phyloP scores from a whole-genome alignment of 2,888 invertebrate species.

The Caenorhabditis sp. region DNA sequence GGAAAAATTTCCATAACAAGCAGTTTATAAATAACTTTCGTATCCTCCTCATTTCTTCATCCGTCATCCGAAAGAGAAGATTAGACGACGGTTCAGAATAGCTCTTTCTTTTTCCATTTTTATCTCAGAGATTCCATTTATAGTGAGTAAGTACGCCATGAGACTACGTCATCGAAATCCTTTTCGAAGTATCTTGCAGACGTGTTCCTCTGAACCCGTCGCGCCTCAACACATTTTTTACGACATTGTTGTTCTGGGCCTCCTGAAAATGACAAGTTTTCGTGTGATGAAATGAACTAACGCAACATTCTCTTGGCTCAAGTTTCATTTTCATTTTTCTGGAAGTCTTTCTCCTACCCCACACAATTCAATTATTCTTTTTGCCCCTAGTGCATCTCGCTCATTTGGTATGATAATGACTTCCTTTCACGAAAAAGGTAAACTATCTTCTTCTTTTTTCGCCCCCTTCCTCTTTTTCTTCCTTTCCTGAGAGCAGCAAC shows the following conservation, averaged over 20 bases:
- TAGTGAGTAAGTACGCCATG: neutral
- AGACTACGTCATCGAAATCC: neutral
- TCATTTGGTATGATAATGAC: slow-evolving; percentile 31
- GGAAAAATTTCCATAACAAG: slow-evolving; percentile 14
- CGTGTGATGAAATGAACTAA: neutral
- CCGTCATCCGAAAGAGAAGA: slow-evolving; percentile 44
- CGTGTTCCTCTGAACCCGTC: slow-evolving; percentile 16
- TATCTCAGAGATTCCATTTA: neutral
- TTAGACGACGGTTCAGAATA: slow-evolving; percentile 34
- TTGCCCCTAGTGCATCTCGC: neutral
- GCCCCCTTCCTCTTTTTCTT: slow-evolving; percentile 11
- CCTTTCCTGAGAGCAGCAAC: slow-evolving; percentile 28
- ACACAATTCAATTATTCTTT: slow-evolving; percentile 5
- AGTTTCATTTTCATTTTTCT: slow-evolving; percentile 6
- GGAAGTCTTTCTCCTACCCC: neutral
- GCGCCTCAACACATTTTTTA: slow-evolving; percentile 23
- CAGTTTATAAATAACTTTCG: slow-evolving; percentile 29
- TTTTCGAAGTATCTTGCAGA: neutral
- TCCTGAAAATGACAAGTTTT: slow-evolving; percentile 46
- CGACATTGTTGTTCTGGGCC: slow-evolving; percentile 46
- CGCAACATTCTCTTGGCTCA: slow-evolving; percentile 3
- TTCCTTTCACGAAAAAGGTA: neutral
- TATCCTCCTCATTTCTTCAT: slow-evolving; percentile 19
- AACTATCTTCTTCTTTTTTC: slow-evolving; percentile 9
- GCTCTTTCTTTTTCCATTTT: neutral